phyloP scores from a whole-genome alignment of 2,888 invertebrate species.

The Brachynemurus nebulosus region DNA sequence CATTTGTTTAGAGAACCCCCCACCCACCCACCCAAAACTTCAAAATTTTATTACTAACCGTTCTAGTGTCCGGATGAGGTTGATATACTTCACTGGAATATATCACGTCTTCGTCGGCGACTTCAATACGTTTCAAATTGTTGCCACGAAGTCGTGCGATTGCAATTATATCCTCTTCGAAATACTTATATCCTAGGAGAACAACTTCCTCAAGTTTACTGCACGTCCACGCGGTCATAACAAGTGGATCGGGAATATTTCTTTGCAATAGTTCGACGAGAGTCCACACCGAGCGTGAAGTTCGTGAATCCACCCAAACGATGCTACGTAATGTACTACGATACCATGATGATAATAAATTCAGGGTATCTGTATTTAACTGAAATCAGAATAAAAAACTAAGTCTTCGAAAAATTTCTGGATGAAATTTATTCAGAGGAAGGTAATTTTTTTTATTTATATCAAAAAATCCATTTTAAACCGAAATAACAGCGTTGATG shows the following conservation, averaged over 20 bases:
- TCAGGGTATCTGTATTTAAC: constrained; percentile 41
- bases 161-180: constrained; percentile 46
- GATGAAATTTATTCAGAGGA: background rate
- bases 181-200: constrained; percentile 44
- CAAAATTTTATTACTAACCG: no score
- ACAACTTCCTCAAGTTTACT: constrained; percentile 42
- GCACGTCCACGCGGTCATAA: constrained; percentile 53
- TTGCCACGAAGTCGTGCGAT: constrained; percentile 46
- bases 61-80: constrained; percentile 16
- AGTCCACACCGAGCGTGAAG: constrained; percentile 6
- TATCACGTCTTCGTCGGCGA: constrained; percentile 38
- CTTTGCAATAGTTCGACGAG: constrained; percentile 6
- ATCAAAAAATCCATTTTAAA: no score
- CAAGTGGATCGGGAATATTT: constrained; percentile 41
- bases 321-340: constrained; percentile 38
- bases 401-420: background rate
- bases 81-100: constrained; percentile 19
- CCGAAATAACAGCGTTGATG: no score
- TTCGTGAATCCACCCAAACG: constrained; percentile 44
- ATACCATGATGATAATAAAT: constrained; percentile 38
- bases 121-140: constrained; percentile 38
- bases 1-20: no score
- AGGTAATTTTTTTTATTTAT: background rate
- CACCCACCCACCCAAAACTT: no score
- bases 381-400: constrained; percentile 21